Evolutionary conservation across 2,797 vertebrate species (phyloP).

Genomic region (Sardinella longiceps): DNA sequence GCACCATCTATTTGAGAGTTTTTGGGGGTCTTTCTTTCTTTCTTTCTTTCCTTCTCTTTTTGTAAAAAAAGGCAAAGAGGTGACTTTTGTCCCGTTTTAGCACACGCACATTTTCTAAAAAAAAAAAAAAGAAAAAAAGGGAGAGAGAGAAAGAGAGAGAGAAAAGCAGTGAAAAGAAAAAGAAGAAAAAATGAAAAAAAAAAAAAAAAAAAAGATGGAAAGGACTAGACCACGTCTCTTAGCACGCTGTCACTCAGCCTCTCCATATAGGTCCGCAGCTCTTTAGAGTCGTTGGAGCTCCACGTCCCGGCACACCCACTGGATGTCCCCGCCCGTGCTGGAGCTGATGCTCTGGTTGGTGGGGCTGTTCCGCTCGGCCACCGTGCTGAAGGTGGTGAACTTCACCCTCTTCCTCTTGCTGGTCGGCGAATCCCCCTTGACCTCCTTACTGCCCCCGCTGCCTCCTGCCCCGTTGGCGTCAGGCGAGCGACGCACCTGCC

Average conservation of each 20-base stretch:
- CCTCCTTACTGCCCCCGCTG: slow-evolving; percentile 65
- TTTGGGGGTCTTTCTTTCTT: background rate
- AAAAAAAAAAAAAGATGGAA: no score
- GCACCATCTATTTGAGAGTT: slow-evolving; percentile 29
- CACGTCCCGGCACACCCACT: slow-evolving; percentile 90
- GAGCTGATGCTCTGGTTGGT: slow-evolving; percentile 80
- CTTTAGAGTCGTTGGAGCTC: slow-evolving; percentile 81
- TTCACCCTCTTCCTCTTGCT: slow-evolving; percentile 92
- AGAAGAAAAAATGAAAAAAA: slow-evolving; percentile 28
- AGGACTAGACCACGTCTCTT: slow-evolving; percentile 72
- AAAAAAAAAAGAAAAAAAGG: background rate
- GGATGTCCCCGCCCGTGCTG: slow-evolving; percentile 84
- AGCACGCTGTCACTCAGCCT: slow-evolving; percentile 81
- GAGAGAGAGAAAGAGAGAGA: no score
- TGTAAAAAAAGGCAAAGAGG: slow-evolving; percentile 74
- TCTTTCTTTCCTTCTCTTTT: no score
- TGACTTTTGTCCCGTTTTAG: slow-evolving; percentile 65
- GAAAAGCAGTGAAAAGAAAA: slow-evolving; percentile 32
- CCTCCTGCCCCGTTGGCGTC: slow-evolving; percentile 50
- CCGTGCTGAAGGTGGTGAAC: slow-evolving; percentile 90
- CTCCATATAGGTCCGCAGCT: slow-evolving; percentile 87
- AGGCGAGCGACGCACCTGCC: slow-evolving; percentile 76
- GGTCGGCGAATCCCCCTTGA: slow-evolving; percentile 84
- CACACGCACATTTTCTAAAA: background rate
- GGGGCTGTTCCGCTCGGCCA: slow-evolving; percentile 81